Evolutionary conservation across 2,888 invertebrate species (phyloP), one percentile per base, ranked within the genome.

Genomic region (Apamea crenata): DNA sequence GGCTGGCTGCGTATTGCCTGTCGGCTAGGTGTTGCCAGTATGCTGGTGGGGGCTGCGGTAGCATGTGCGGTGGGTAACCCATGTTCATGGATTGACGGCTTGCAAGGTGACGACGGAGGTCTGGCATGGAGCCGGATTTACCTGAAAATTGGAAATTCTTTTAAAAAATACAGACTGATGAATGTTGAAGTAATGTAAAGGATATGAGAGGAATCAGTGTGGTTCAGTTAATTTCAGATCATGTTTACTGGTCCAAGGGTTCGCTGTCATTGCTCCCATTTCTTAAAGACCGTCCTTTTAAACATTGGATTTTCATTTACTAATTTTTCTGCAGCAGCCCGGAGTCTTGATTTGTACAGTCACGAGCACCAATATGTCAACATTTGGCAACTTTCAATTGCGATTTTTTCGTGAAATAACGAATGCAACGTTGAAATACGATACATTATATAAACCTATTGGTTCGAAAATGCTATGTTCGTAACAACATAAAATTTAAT

Each of bases 91-190:
- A 96, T 71, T 96, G 97, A 0, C 95, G 94, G 25, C 93, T 89
- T 0, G 96, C 95, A 5, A 96, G 92, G 87, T 96, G 97, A 32
- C 96, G 96, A 0, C 97, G 94, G 2, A 97, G 94, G 82, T 97
- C 97, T 0, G 97, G 97, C 97, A 97, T 96, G 21, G 97, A 97
- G 12, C 97, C 97, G 4, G 96, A 94, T 93, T 97, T 97, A 69
- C 96, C 97, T 97, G 92, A 2, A 93, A 93, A 65, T 78, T 7
- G 0, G 21, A 65, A 36, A 36, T 65, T 25, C 1, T 25, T 36
- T 21, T 36, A 36, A n/a, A 12, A 56, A 56, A n/a, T 56, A 56
- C 25, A 12, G 25, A 29, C 5, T 44, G 12, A 44, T 68, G 12
- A 6, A 12, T 40, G 12, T 68, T 29, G n/a, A 10, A 53, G 18